phyloP scores from a whole-genome alignment of 2,113 vertebrate species.

The Hippotragus niger region DNA sequence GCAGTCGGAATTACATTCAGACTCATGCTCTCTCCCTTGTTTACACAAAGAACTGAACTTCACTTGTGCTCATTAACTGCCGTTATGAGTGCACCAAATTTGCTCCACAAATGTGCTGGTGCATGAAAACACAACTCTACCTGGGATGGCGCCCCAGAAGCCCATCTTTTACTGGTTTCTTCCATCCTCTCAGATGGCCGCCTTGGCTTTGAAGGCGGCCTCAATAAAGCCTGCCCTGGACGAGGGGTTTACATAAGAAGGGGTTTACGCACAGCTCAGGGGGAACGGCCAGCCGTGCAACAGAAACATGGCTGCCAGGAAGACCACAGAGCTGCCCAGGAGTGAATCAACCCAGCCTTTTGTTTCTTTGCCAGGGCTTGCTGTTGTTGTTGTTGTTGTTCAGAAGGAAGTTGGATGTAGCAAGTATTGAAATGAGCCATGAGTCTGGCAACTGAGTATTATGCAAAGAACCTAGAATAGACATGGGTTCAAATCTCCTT shows the following conservation, averaged over 20 bases:
- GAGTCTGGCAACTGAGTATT: neutral
- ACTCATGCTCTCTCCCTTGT: conserved; percentile 34
- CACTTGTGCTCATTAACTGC: conserved; percentile 29
- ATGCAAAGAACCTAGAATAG: neutral
- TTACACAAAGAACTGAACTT: conserved; percentile 67
- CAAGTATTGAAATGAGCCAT: neutral
- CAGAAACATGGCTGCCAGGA: neutral
- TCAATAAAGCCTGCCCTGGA: conserved; percentile 18
- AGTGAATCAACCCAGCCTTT: neutral
- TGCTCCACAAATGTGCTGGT: neutral
- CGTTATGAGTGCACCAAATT: neutral
- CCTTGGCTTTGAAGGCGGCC: neutral
- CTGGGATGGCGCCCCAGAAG: conserved; percentile 35
- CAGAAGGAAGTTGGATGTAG: neutral
- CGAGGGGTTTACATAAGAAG: conserved; percentile 53
- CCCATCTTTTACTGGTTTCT: conserved; percentile 64
- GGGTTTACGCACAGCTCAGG: conserved; percentile 75
- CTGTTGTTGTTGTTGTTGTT: neutral
- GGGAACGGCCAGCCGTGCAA: conserved; percentile 79
- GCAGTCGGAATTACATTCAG: conserved; percentile 49
- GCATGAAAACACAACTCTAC: neutral
- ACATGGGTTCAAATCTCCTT: neutral
- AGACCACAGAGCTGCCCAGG: neutral
- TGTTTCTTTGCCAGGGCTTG: neutral
- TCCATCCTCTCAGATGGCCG: conserved; percentile 40